phyloP scores from a whole-genome alignment of 2,797 vertebrate species.

The Pitangus sulphuratus region DNA sequence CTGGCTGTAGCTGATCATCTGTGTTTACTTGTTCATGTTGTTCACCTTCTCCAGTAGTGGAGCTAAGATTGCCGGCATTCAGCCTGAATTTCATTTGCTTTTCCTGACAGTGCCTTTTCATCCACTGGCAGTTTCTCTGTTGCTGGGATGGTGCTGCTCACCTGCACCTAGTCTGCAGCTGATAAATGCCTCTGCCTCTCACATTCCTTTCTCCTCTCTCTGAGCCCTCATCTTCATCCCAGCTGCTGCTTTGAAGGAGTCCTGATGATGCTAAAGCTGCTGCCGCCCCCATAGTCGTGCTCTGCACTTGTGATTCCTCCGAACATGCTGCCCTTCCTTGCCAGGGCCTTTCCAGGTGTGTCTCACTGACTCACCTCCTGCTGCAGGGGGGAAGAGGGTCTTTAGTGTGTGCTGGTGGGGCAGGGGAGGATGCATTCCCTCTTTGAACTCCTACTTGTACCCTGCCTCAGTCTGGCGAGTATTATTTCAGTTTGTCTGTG shows the following conservation, averaged over 20 bases:
- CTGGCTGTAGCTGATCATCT: neutral
- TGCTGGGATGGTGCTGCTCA: neutral
- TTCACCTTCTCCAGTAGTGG: neutral
- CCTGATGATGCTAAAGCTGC: neutral
- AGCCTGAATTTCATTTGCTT: neutral
- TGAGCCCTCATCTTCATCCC: neutral
- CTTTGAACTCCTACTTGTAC: neutral
- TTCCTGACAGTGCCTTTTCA: neutral
- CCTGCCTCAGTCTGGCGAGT: neutral
- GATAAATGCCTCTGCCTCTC: neutral
- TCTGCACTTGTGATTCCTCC: fast-evolving
- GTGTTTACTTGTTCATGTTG: neutral
- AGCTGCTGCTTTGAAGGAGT: neutral
- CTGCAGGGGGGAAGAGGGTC: neutral
- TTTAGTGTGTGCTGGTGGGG: neutral
- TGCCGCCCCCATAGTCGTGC: fast-evolving
- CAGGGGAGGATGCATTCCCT: neutral
- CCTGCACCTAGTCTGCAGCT: neutral
- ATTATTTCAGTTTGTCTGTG: slow-evolving; percentile 23
- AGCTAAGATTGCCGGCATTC: neutral
- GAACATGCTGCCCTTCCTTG: fast-evolving
- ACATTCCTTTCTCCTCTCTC: neutral
- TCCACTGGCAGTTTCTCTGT: neutral
- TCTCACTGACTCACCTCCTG: fast-evolving
- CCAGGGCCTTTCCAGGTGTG: fast-evolving